These are phyloP conservation scores for Amitus sp. DNA, from an alignment of 2,888 invertebrate species.

Conservation along the genomic window DNA sequence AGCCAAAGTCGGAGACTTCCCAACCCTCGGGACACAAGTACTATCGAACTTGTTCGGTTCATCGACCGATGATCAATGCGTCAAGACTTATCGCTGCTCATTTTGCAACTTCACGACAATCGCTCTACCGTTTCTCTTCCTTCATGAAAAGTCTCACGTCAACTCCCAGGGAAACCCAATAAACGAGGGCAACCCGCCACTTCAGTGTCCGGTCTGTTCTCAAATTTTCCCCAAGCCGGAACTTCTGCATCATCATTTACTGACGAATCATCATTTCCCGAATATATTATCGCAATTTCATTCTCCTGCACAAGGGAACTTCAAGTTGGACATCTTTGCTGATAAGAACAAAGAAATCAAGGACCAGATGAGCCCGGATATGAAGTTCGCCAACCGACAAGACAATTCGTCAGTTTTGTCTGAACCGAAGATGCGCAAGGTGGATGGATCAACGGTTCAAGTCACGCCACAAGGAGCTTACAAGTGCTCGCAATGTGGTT, in stretches of 20 bases:
- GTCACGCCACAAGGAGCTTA: constrained; percentile 62
- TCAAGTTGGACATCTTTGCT: constrained; percentile 34
- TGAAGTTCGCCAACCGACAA: constrained; percentile 62
- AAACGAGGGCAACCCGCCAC: constrained; percentile 53
- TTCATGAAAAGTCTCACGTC: constrained; percentile 88
- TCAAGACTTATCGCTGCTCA: constrained; percentile 88
- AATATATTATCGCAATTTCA: constrained; percentile 56
- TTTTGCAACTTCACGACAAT: constrained; percentile 91
- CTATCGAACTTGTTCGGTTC: constrained; percentile 68
- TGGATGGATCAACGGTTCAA: constrained; percentile 66
- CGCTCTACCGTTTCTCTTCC: constrained; percentile 88
- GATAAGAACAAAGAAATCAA: constrained; percentile 48
- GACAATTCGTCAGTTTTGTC: constrained; percentile 52
- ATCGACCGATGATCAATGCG: constrained; percentile 66
- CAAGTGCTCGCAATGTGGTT: constrained; percentile 61
- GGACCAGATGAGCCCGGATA: constrained; percentile 51
- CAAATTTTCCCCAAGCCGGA: constrained; percentile 71
- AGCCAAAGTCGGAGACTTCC: constrained; percentile 32
- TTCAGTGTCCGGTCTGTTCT: constrained; percentile 72
- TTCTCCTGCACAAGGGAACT: constrained; percentile 44
- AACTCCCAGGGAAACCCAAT: constrained; percentile 62
- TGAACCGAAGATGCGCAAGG: constrained; percentile 65
- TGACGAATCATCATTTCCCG: constrained; percentile 70
- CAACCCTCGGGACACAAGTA: constrained; percentile 67
- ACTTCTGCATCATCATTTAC: constrained; percentile 72